Evolutionary conservation across 2,888 invertebrate genomes (phyloP).

Genomic region (Cerastis rubricosa): DNA sequence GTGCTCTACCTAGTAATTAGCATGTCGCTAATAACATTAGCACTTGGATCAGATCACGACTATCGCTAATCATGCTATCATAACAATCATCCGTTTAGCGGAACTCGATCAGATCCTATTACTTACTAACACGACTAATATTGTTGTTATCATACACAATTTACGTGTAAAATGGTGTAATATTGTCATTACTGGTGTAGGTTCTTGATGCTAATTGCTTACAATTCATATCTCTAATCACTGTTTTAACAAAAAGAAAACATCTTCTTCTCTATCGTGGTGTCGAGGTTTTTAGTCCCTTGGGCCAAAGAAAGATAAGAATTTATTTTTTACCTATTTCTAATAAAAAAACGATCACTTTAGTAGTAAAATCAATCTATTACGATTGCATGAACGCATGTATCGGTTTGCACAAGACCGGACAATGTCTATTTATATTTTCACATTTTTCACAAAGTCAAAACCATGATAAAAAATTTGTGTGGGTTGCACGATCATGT

Average conservation of each 20-base stretch:
- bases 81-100: conserved; percentile 33
- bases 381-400: not conserved
- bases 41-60: conserved; percentile 47
- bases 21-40: conserved; percentile 24
- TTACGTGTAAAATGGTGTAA: not conserved
- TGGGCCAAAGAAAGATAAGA: not conserved
- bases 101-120: conserved; percentile 15
- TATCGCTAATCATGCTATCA: conserved; percentile 14
- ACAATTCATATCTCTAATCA: not conserved
- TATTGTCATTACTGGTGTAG: not conserved
- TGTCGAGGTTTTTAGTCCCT: too few relatives aligned
- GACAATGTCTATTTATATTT: conserved; percentile 13
- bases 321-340: not conserved
- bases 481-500: conserved; percentile 21
- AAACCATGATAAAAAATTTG: conserved; percentile 3
- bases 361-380: conserved; percentile 1
- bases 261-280: too few relatives aligned
- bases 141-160: conserved; percentile 5
- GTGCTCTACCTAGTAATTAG: conserved; percentile 1
- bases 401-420: not conserved
- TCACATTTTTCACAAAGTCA: conserved; percentile 5
- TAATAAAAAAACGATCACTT: not conserved
- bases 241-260: not conserved
- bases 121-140: conserved; percentile 26
- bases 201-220: not conserved